Percentiles rank a stretch among this genome's conserved stretches.
These are phyloP conservation scores for Drosophila mauritiana DNA, from an alignment of 1,140 invertebrate genomes.

Conservation along the genomic window DNA sequence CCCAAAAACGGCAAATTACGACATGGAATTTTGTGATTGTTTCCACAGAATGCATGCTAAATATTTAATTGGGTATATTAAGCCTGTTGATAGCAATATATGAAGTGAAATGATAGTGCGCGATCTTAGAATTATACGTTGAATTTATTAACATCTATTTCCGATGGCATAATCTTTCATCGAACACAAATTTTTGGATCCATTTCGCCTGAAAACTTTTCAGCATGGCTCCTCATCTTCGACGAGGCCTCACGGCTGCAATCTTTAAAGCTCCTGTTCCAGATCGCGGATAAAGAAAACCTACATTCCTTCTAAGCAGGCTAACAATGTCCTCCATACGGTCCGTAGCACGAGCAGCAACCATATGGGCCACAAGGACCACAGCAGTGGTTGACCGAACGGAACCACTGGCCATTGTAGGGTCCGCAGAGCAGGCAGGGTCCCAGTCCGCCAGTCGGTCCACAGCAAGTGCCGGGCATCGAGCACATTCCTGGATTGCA, in stretches of 20 bases:
- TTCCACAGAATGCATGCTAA: not conserved
- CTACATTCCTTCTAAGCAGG: conserved; percentile 67
- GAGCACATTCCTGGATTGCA: conserved; percentile 66
- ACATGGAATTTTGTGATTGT: not conserved
- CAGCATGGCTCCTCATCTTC: not conserved
- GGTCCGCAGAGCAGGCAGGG: conserved; percentile 67
- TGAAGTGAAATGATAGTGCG: too few species aligned
- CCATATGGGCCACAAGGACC: conserved; percentile 70
- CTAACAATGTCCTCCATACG: conserved; percentile 62
- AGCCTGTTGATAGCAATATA: not conserved
- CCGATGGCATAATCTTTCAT: not conserved
- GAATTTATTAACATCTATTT: conserved; percentile 28
- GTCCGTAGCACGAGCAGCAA: conserved; percentile 68
- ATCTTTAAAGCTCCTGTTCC: not conserved
- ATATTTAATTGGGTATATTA: not conserved
- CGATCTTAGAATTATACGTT: not conserved
- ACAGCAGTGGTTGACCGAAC: conserved; percentile 64
- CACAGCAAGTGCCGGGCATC: conserved; percentile 70
- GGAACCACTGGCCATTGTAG: conserved; percentile 70
- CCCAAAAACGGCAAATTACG: conserved; percentile 15
- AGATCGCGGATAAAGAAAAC: conserved; percentile 22
- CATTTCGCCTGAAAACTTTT: not conserved
- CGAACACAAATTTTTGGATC: conserved; percentile 9
- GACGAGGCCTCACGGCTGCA: not conserved
- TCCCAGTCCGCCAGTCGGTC: conserved; percentile 65